phyloP scores from a whole-genome alignment of 2,797 vertebrate species.

The Dipus sagitta region DNA sequence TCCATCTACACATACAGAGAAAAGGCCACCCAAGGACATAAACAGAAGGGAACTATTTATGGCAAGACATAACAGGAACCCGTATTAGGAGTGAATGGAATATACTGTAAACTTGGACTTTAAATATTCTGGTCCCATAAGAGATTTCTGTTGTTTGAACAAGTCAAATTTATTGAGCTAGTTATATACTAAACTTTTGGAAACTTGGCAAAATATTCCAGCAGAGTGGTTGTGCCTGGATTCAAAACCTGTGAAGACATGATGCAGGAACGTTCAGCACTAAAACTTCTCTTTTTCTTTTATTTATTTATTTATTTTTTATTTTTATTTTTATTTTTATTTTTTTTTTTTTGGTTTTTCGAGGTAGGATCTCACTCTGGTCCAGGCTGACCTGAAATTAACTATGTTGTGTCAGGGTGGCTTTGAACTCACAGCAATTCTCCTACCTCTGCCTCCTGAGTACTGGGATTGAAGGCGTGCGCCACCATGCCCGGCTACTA shows the following conservation, averaged over 20 bases:
- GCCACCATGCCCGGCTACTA: no score
- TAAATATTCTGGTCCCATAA: neutral
- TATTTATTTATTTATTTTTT: no score
- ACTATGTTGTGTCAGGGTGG: no score
- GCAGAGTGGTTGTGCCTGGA: neutral
- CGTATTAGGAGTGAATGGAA: accelerated
- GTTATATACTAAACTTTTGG: neutral
- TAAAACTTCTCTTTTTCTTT: no score
- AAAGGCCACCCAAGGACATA: neutral
- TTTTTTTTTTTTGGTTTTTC: no score
- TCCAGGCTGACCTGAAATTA: no score
- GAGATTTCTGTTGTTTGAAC: neutral
- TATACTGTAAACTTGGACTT: neutral
- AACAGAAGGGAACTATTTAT: accelerated
- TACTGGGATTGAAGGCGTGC: no score
- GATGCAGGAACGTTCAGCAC: no score
- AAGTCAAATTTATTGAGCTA: neutral
- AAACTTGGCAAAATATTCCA: neutral
- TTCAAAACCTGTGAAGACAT: neutral
- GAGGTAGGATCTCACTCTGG: no score
- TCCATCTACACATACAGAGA: neutral
- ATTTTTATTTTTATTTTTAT: no score
- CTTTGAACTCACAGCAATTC: no score
- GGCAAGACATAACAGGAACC: neutral
- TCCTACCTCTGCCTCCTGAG: no score